phyloP scores from a whole-genome alignment of 2,888 invertebrate genomes.

The Athalia rosae region DNA sequence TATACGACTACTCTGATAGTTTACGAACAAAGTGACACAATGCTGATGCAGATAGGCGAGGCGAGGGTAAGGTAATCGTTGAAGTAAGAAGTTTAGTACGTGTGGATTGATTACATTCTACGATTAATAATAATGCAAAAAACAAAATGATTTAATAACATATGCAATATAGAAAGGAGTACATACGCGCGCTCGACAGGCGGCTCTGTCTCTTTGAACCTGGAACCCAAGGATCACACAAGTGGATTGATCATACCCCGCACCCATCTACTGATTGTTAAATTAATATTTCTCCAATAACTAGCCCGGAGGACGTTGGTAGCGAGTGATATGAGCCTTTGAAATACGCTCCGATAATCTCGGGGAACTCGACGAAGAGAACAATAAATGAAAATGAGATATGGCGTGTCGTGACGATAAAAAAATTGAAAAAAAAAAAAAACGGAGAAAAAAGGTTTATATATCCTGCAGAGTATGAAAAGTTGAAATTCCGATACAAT shows the following conservation, averaged over 20 bases:
- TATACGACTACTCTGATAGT: too few species aligned
- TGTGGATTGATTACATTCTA: conserved; percentile 44
- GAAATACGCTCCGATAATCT: neutral
- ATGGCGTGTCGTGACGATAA: conserved; percentile 74
- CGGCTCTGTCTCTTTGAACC: conserved; percentile 90
- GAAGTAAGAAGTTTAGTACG: too few species aligned
- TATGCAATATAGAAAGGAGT: conserved; percentile 75
- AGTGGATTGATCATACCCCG: conserved; percentile 62
- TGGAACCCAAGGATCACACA: conserved; percentile 77
- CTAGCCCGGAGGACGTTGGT: conserved; percentile 26
- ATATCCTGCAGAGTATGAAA: neutral
- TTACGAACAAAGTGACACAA: too few species aligned
- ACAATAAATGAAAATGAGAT: too few species aligned
- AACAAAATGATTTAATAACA: conserved; percentile 64
- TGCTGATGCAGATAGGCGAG: too few species aligned
- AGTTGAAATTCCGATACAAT: neutral
- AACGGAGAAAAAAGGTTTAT: neutral
- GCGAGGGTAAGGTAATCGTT: too few species aligned
- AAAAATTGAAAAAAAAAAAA: conserved; percentile 57
- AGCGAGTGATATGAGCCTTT: conserved; percentile 23
- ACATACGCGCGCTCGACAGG: conserved; percentile 90
- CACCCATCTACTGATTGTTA: conserved; percentile 54
- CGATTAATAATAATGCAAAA: conserved; percentile 52
- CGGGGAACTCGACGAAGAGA: too few species aligned
- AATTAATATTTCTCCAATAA: conserved; percentile 3